Conservation (phyloP, 1,140 invertebrate genomes). For the Leptopilina clavipes region DNA sequence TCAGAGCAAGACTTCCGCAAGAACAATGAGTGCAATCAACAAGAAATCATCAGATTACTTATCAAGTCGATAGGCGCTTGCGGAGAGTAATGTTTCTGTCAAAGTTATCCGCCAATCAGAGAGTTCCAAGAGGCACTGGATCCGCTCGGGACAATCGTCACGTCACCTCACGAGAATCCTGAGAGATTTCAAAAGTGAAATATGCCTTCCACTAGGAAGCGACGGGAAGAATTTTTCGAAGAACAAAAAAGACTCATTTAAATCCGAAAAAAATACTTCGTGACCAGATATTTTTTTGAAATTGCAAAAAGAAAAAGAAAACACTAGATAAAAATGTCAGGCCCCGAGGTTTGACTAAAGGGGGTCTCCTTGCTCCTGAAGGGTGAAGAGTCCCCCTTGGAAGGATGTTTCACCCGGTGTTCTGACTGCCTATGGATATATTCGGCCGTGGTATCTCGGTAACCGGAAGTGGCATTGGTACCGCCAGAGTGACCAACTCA, state of each 20-base stretch:
- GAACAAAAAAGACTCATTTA: background rate
- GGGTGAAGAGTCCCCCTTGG: constrained; percentile 60
- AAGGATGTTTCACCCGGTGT: constrained; percentile 69
- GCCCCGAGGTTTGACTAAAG: constrained; percentile 39
- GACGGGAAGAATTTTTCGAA: constrained; percentile 13
- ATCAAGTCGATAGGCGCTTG: background rate
- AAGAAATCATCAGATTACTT: background rate
- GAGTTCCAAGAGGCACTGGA: background rate
- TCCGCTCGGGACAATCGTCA: background rate
- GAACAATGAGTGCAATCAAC: background rate
- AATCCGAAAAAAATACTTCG: too few relatives aligned
- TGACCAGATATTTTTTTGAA: too few relatives aligned
- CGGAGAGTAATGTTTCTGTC: constrained; percentile 1
- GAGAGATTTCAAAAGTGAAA: background rate
- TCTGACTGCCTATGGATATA: constrained; percentile 75
- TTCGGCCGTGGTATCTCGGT: constrained; percentile 70
- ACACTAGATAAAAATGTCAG: constrained; percentile 31
- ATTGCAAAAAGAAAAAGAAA: too few relatives aligned
- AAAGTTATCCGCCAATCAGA: background rate
- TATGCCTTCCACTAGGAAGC: constrained; percentile 15
- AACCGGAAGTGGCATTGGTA: constrained; percentile 61
- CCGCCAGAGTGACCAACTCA: constrained; percentile 48
- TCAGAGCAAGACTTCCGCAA: too few relatives aligned
- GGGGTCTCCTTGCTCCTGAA: constrained; percentile 36
- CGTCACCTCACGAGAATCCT: constrained; percentile 14